Conservation (phyloP, 2,888 invertebrate genomes). For the Lampropteryx suffumata region DNA sequence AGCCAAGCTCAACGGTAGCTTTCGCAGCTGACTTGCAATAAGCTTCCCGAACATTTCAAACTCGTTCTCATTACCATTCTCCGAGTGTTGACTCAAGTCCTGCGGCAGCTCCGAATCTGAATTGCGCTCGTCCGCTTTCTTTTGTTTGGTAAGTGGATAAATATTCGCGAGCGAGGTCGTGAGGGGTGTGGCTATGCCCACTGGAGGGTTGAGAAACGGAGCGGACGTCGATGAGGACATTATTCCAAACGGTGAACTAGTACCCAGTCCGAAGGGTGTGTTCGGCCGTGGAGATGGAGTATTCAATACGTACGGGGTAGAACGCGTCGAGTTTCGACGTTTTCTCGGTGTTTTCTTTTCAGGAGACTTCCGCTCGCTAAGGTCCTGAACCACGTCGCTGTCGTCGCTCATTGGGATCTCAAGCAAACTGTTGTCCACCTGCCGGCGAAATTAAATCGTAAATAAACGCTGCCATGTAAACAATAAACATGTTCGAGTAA, state of each 20-base stretch:
- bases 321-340: slow-evolving; percentile 73
- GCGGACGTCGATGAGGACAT: slow-evolving; percentile 66
- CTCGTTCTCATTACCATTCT: slow-evolving; percentile 74
- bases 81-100: slow-evolving; percentile 75
- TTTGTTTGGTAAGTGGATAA: slow-evolving; percentile 75
- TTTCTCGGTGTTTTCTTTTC: slow-evolving; percentile 76
- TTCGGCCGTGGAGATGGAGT: slow-evolving; percentile 75
- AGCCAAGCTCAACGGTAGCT: slow-evolving; percentile 70
- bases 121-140: slow-evolving; percentile 64
- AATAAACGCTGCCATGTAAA: slow-evolving; percentile 45
- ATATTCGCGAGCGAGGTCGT: slow-evolving; percentile 74
- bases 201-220: slow-evolving; percentile 73
- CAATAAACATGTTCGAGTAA: slow-evolving; percentile 45
- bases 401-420: slow-evolving; percentile 76
- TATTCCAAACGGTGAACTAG: slow-evolving; percentile 67
- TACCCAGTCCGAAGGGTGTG: slow-evolving; percentile 70
- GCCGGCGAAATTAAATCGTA: slow-evolving; percentile 51
- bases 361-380: slow-evolving; percentile 75
- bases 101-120: slow-evolving; percentile 68
- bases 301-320: slow-evolving; percentile 75
- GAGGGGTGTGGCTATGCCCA: slow-evolving; percentile 75
- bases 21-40: slow-evolving; percentile 75
- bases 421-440: slow-evolving; percentile 75
- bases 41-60: slow-evolving; percentile 79
- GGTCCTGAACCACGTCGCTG: slow-evolving; percentile 75